Evolutionary conservation across 2,797 vertebrate genomes (phyloP).

Genomic region (Spatula versicolor): DNA sequence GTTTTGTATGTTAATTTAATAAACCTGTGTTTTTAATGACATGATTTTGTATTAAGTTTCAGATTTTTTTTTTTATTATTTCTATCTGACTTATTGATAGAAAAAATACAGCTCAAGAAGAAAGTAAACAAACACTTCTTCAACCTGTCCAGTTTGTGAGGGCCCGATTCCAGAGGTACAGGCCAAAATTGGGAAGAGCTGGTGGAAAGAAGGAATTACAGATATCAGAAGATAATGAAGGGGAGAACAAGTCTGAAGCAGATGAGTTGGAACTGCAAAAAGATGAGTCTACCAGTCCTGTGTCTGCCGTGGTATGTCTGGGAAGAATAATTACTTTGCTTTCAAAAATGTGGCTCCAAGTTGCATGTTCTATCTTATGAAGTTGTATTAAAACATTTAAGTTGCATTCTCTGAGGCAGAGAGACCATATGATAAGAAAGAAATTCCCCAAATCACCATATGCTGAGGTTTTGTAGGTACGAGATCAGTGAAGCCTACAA

Average conservation of each 20-base stretch:
- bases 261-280: conserved; percentile 7
- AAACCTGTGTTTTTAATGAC: background rate
- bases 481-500: background rate
- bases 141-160: conserved; percentile 63
- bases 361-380: background rate
- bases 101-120: conserved; percentile 14
- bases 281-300: background rate
- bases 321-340: background rate
- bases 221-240: background rate
- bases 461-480: background rate
- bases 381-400: background rate
- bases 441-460: background rate
- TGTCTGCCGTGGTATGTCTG: conserved; percentile 36
- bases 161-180: conserved; percentile 76
- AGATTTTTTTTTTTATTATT: background rate
- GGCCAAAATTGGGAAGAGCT: conserved; percentile 74
- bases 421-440: background rate
- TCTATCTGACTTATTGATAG: background rate
- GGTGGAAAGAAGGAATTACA: conserved; percentile 66
- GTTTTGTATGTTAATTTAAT: background rate
- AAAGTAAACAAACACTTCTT: conserved; percentile 20
- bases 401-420: background rate
- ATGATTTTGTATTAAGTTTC: background rate
- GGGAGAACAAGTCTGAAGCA: background rate
- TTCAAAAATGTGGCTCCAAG: background rate